Base-by-base conservation (phyloP, 2,888 invertebrate species). In the Lysandra bellargus region DNA sequence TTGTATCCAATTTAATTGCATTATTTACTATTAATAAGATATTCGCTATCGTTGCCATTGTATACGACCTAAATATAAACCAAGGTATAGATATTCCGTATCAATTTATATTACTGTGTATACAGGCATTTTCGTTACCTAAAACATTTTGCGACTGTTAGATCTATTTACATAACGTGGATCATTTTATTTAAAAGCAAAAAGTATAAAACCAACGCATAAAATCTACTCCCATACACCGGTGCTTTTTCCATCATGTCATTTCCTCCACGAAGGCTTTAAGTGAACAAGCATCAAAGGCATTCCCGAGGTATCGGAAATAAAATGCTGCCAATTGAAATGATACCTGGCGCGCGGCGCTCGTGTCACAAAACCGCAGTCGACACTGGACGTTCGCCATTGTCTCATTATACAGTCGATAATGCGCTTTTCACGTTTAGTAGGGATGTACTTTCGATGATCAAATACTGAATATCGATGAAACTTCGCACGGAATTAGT, bases 381-480 rank as follows among this genome's bases (percentile, higher is more conserved):
- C 76, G 12, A 53, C 76, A 33, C 57, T 53, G 76, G 76, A 76
- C 76, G 53, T 33, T 53, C 53, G n/a, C 49, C 53, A 76, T 76
- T 76, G 76, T 76, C 76, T 76, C 76, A 57, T 76, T 76, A 76
- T 76, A 53, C 76, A 76, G 49, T 6, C 76, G 49, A 57, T 57
- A 76, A 76, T 76, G 53, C 53, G 53, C 30, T 76, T 53, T 76
- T 53, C 76, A 33, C 53, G 76, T 76, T 57, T 30, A 57, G 53
- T 40, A 73, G 73, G 37, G 40, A 44, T 74, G 74, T 40, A 40
- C 74, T 74, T n/a, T 44, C 44, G 44, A 40, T 40, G 9, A 44
- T 44, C 44, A 44, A 74, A 44, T 74, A 44, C 74, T 23, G 44
- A 44, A 74, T 44, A 74, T 74, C 74, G 44, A 74, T 30, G n/a